phyloP scores from a whole-genome alignment of 2,888 invertebrate species.

The Hyppa rectilinea region DNA sequence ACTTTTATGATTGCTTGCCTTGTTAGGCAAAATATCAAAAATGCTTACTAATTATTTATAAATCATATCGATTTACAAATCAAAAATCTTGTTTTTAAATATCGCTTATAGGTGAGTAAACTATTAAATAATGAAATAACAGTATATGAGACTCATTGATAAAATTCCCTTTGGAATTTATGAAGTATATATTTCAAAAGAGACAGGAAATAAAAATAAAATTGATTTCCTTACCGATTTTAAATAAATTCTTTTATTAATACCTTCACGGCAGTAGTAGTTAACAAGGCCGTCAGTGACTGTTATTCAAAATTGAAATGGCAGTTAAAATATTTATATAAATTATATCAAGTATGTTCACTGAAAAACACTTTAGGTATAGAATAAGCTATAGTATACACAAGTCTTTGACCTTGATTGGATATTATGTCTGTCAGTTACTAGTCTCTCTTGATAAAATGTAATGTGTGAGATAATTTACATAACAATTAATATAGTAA shows the following conservation, averaged over 20 bases:
- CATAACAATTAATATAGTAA: not conserved
- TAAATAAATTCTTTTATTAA: too few relatives aligned
- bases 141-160: not conserved
- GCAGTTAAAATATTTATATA: not conserved
- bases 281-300: not conserved
- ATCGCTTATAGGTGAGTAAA: not conserved
- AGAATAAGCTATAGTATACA: not conserved
- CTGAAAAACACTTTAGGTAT: not conserved
- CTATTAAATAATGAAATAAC: not conserved
- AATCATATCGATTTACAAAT: slow-evolving; percentile 8
- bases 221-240: too few relatives aligned
- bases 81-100: slow-evolving; percentile 18
- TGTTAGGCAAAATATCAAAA: not conserved
- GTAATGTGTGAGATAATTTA: slow-evolving; percentile 3
- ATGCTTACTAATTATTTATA: slow-evolving; percentile 8
- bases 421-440: not conserved
- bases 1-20: not conserved
- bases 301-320: slow-evolving; percentile 1
- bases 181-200: not conserved
- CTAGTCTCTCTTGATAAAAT: slow-evolving; percentile 1
- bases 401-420: not conserved
- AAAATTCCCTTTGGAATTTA: not conserved
- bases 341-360: too few relatives aligned
- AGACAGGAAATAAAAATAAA: too few relatives aligned
- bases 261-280: not conserved